Evolutionary conservation across 2,113 vertebrate genomes (phyloP).

Genomic region (Ophiodon elongatus): DNA sequence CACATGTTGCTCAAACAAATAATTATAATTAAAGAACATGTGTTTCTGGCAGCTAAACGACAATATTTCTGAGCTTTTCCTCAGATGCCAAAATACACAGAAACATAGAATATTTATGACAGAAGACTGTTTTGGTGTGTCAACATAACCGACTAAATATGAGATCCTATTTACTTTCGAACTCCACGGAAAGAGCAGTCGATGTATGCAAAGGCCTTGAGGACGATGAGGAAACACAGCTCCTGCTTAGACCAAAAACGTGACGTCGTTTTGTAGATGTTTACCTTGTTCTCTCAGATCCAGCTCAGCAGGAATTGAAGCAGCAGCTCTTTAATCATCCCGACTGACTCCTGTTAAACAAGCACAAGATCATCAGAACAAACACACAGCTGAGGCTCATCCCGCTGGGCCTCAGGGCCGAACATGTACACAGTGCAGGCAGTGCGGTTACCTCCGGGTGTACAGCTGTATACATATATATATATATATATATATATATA

Average conservation of each 20-base stretch:
- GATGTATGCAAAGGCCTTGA: neutral
- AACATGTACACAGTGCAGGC: too few relatives aligned
- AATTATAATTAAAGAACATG: too few relatives aligned
- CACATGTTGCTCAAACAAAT: too few relatives aligned
- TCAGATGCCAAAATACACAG: too few relatives aligned
- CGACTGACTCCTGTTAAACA: neutral
- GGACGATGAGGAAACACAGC: neutral
- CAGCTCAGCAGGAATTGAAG: neutral
- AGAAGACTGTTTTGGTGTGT: neutral
- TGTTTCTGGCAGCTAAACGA: too few relatives aligned
- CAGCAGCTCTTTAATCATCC: neutral
- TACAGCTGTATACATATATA: too few relatives aligned
- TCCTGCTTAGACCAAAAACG: neutral
- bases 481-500: too few relatives aligned
- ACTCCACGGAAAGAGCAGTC: neutral
- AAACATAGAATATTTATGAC: too few relatives aligned
- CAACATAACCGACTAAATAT: neutral
- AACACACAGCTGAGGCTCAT: neutral
- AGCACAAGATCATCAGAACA: neutral
- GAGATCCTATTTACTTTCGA: neutral
- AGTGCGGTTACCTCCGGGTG: too few relatives aligned
- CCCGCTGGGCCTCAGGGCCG: too few relatives aligned
- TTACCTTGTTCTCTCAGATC: neutral
- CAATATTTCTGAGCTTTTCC: too few relatives aligned
- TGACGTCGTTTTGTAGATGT: neutral